phyloP scores from a whole-genome alignment of 2,888 invertebrate genomes.

The Omphaloscelis lunosa region DNA sequence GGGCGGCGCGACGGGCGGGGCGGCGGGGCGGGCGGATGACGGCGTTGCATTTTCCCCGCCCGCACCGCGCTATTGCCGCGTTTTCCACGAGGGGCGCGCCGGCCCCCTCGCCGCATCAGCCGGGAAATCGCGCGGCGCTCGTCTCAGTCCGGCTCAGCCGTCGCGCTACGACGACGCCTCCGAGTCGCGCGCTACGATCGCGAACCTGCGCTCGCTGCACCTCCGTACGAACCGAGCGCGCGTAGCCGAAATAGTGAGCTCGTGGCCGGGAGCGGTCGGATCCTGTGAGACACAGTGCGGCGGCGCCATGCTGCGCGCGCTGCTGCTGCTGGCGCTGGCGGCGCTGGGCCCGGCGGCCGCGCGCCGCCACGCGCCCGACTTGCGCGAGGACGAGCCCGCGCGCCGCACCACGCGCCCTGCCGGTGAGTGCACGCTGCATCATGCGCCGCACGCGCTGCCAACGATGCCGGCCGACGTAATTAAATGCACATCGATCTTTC shows the following conservation, averaged over 20 bases:
- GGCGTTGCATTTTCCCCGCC: constrained; percentile 87
- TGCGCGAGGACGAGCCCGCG: constrained; percentile 92
- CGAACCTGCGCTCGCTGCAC: constrained; percentile 79
- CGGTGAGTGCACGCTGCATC: constrained; percentile 89
- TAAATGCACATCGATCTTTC: constrained; percentile 74
- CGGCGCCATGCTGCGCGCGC: constrained; percentile 75
- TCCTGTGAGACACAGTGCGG: constrained; percentile 79
- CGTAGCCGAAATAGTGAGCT: constrained; percentile 89
- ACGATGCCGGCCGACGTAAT: constrained; percentile 71
- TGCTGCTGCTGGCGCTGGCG: constrained; percentile 85
- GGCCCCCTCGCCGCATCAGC: constrained; percentile 85
- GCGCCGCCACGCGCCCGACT: constrained; percentile 91
- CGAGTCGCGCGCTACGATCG: constrained; percentile 80
- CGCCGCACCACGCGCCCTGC: constrained; percentile 92
- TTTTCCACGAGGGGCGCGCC: constrained; percentile 89
- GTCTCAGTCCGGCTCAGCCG: constrained; percentile 88
- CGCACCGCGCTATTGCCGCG: constrained; percentile 82
- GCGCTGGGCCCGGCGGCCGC: constrained; percentile 80
- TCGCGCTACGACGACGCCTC: constrained; percentile 86
- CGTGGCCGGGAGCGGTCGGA: constrained; percentile 83
- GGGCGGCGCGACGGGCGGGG: constrained; percentile 73
- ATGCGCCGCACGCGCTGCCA: constrained; percentile 72
- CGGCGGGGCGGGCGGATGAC: constrained; percentile 77
- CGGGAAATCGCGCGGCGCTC: constrained; percentile 88
- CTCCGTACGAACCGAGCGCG: constrained; percentile 77